Conservation (phyloP, 1,140 invertebrate species). For the Lamellibrachia luymesi region DNA sequence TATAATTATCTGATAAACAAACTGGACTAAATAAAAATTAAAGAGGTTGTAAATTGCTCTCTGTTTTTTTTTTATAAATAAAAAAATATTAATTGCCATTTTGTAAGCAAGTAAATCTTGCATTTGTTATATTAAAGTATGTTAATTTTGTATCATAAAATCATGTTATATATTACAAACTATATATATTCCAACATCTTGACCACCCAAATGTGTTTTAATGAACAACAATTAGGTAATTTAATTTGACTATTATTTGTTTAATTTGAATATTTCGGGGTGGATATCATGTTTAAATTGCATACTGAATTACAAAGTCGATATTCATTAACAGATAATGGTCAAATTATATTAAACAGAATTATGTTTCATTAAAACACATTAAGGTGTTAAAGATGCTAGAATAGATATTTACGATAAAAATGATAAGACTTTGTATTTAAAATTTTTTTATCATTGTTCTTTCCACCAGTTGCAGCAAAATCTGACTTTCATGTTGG, state of each 20-base stretch:
- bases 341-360: too few species aligned
- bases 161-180: neutral
- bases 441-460: neutral
- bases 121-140: neutral
- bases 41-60: too few species aligned
- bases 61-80: too few species aligned
- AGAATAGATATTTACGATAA: neutral
- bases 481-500: neutral
- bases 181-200: neutral
- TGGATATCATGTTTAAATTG: neutral
- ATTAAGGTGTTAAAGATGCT: neutral
- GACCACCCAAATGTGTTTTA: too few species aligned
- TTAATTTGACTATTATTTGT: neutral
- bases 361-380: neutral
- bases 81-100: too few species aligned
- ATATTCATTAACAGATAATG: neutral
- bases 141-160: neutral
- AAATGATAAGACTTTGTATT: neutral
- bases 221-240: too few species aligned
- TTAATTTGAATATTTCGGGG: neutral
- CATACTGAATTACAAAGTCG: neutral
- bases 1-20: too few species aligned
- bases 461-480: neutral
- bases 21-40: too few species aligned
- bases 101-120: too few species aligned